Evolutionary conservation across 1,140 invertebrate genomes (phyloP), one percentile per base, ranked within the genome.

Genomic region (Phthorimaea operculella): DNA sequence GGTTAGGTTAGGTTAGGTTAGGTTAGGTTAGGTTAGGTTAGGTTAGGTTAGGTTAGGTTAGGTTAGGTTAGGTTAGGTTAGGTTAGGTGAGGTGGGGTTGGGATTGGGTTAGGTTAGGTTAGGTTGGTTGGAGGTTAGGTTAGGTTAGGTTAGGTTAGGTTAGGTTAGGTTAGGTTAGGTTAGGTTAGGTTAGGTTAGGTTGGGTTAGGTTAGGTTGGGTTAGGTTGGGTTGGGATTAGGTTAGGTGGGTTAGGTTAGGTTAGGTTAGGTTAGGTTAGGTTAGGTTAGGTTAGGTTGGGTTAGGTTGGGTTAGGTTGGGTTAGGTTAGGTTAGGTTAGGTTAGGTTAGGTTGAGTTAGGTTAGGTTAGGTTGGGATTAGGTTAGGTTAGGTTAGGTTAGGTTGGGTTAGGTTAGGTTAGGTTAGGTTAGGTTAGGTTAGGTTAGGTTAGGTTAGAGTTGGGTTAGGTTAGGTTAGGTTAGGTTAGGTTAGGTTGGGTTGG

Each of bases 141-240:
- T 69, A 69, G 66, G 65, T 69, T 69, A 63, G 64, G 57, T 49
- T 56, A 50, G 48, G 54, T 33, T 56, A 50, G 54, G 54, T 56
- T 50, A 49, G 53, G 42, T 55, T 48, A 42, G 53, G 42, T 55
- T 49, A 55, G 53, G 39, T 55, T 55, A 55, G 53, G 52, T 54
- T 55, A 55, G 53, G 53, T 55, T 55, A 50, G 45, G 45, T 55
- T 55, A 36, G 45, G 45, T 55, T 55, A 55, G 45, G 45, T 55
- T 55, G 39, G 34, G 45, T 49, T 47, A 47, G 45, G 39, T 45
- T 47, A 33, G 33, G 53, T 45, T 50, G 17, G 45, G 45, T 55
- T 55, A 55, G 47, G 61, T 64, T 59, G 60, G 64, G 57, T 72
- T 72, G 59, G 61, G 60, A 68, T 63, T 61, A 57, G 21, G 45